Percentiles rank a stretch among this genome's conserved stretches.
Conservation (phyloP, 2,113 vertebrate genomes). For the Amblyornis subalaris region DNA sequence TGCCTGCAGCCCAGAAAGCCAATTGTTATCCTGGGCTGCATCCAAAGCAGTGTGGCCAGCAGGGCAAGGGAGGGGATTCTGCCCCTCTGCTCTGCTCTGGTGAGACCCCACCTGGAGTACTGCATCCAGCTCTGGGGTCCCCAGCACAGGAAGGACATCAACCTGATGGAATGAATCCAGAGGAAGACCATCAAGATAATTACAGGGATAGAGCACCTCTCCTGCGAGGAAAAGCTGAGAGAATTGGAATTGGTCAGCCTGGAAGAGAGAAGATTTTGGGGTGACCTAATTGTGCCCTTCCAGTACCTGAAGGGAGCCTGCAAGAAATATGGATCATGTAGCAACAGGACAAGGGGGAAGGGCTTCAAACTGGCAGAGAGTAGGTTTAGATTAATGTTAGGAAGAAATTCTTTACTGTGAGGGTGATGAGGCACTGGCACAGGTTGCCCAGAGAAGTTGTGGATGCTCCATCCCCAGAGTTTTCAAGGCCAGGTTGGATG, state of each 20-base stretch:
- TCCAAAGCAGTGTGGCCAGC: rapidly evolving
- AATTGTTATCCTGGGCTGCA: background rate
- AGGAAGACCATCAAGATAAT: background rate
- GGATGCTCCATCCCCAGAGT: background rate
- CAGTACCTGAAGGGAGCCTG: background rate
- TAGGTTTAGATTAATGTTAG: background rate
- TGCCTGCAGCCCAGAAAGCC: background rate
- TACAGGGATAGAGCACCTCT: background rate
- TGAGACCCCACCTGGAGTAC: background rate
- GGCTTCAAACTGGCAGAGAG: background rate
- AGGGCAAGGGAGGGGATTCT: background rate
- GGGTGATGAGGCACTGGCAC: background rate
- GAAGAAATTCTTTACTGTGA: background rate
- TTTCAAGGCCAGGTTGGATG: background rate
- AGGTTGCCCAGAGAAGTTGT: background rate
- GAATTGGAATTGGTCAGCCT: background rate
- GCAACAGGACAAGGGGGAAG: background rate
- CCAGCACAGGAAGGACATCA: rapidly evolving
- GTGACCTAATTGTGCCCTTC: background rate
- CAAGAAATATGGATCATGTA: background rate
- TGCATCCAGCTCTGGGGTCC: background rate
- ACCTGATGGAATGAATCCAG: background rate
- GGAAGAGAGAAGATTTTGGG: background rate
- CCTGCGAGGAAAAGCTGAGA: background rate
- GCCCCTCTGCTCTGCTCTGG: background rate